A percentile compares a stretch with the other conserved stretches of the same genome.
Conservation (phyloP, 2,113 vertebrate species). For the Antigone vipio region DNA sequence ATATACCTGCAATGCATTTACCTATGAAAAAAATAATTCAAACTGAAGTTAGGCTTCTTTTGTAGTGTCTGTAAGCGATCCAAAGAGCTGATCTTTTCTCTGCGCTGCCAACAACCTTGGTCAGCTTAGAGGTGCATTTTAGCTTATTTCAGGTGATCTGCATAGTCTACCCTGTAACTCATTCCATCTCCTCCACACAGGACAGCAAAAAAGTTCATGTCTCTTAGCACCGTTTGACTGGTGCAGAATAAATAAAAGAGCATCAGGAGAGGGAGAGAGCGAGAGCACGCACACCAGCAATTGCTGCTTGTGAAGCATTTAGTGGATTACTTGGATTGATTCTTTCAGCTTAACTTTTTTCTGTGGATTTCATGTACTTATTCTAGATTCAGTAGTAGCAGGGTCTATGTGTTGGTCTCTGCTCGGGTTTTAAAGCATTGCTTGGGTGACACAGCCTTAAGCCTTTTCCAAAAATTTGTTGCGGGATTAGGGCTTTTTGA, state of each 20-base stretch:
- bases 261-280: background rate
- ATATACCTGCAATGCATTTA: background rate
- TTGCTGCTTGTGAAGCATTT: background rate
- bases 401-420: background rate
- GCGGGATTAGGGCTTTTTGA: background rate
- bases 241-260: background rate
- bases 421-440: background rate
- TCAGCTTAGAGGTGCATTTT: background rate
- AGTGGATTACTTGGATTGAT: background rate
- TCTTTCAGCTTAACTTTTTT: background rate
- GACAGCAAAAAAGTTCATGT: background rate
- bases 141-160: background rate
- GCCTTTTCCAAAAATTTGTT: background rate
- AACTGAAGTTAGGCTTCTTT: background rate
- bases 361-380: background rate
- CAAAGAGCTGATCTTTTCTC: background rate
- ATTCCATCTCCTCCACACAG: background rate
- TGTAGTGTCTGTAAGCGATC: background rate
- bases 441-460: background rate
- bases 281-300: background rate
- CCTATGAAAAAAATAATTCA: background rate
- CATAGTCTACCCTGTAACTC: background rate
- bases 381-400: background rate
- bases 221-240: background rate
- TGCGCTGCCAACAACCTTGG: background rate